Conservation (phyloP, 2,113 vertebrate species). For the Hippoglossus stenolepis region DNA sequence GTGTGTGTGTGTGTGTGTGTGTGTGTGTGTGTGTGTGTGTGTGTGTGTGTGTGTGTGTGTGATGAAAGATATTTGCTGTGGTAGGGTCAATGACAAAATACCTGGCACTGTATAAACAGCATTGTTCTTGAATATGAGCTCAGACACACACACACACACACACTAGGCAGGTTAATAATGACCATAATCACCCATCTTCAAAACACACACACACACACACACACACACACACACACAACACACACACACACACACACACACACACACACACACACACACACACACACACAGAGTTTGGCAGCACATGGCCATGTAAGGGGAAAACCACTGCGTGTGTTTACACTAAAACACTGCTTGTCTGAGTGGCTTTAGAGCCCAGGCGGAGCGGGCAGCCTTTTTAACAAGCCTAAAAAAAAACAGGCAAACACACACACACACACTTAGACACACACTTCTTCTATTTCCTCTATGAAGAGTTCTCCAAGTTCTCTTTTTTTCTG, state of each 20-base stretch:
- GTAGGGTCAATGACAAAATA: constrained; percentile 50
- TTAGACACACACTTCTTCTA: constrained; percentile 14
- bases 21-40: constrained; percentile 20
- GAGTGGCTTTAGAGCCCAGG: constrained; percentile 71
- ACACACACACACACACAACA: constrained; percentile 47
- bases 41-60: constrained; percentile 17
- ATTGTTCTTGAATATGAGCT: constrained; percentile 48
- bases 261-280: constrained; percentile 63
- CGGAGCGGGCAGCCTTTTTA: constrained; percentile 76
- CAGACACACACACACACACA: constrained; percentile 40
- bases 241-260: constrained; percentile 56
- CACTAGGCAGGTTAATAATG: constrained; percentile 75
- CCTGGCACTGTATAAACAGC: constrained; percentile 55
- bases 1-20: constrained; percentile 24
- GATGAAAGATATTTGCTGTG: constrained; percentile 8
- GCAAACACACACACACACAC: constrained; percentile 15
- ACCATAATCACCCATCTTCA: constrained; percentile 74
- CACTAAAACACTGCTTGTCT: constrained; percentile 80
- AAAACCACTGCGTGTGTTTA: constrained; percentile 82
- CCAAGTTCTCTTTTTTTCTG: constrained; percentile 13
- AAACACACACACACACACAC: constrained; percentile 16
- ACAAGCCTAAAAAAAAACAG: constrained; percentile 64
- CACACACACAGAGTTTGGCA: constrained; percentile 63
- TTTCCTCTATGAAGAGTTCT: constrained; percentile 27
- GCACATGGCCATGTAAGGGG: constrained; percentile 83